Base-by-base conservation (phyloP, 2,888 invertebrate species). In the Habroteleia sp. region DNA sequence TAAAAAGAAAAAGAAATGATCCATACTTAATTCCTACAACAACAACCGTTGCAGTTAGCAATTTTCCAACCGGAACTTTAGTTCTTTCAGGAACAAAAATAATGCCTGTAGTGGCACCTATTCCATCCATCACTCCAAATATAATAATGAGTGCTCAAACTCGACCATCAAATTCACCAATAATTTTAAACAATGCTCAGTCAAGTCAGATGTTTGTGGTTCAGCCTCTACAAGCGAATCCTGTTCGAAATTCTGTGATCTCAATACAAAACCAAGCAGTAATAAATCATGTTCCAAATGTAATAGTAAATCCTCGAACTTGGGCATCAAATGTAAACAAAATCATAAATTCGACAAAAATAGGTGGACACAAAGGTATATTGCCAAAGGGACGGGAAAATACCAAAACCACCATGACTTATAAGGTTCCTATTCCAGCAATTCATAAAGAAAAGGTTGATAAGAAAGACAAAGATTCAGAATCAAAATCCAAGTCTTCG, bases 401-500 rank as follows among this genome's bases (percentile, higher is more conserved):
- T 6, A 88, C 88, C 4, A 85, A 85, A 41, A 88, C 88, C 2
- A 87, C 88, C 6, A 88, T 87, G 87, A 79, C 87, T 4, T 88
- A 87, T 46, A 88, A 88, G 81, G 87, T 88, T 76, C 88, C 88
- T 44, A 88, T 88, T 37, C 87, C 88, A 2, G 88, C 87, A 20
- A 81, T 88, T 58, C 85, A 85, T 41, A 85, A 86, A 46, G 87
- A 86, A n/a, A 86, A 86, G 50, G 6, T 5, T 8, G 58, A 79
- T 1, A 80, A 79, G 29, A 83, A 80, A 33, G 75, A 37, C 1
- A 84, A 81, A 56, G 81, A 79, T 0, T 7, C 16, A 0, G 83
- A 84, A 31, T 44, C 68, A 6, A 82, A 81, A 56, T 8, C 66
- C 0, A 81, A 81, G 16, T 3, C 20, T 2, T 8, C 13, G 1